Percentiles rank a stretch among this genome's conserved stretches.
These are phyloP conservation scores for Pentamera pediparva DNA, from an alignment of 53 echinoderm and acorn worm genomes.

Conservation along the genomic window DNA sequence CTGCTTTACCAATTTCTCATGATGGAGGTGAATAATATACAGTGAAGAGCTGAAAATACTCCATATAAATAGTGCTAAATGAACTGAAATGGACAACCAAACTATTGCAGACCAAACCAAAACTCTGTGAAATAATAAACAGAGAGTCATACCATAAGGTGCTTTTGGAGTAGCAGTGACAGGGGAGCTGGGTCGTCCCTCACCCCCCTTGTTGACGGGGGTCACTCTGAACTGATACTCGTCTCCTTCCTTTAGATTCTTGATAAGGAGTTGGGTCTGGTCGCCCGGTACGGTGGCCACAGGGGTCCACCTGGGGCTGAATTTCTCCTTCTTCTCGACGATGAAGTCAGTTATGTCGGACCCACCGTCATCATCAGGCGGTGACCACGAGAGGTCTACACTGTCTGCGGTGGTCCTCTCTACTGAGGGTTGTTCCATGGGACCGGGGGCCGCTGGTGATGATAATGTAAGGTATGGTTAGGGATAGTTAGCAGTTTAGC, in stretches of 20 bases:
- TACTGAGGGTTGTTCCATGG: conserved; percentile 62
- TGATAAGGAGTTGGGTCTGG: conserved; percentile 45
- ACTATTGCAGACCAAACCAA: too few relatives aligned
- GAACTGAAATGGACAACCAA: too few relatives aligned
- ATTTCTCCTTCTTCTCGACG: conserved; percentile 65
- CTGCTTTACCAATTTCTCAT: too few relatives aligned
- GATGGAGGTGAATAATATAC: too few relatives aligned
- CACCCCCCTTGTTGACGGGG: conserved; percentile 77
- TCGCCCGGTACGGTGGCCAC: conserved; percentile 48
- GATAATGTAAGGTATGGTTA: too few relatives aligned
- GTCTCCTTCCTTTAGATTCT: conserved; percentile 57
- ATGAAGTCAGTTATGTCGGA: conserved; percentile 69
- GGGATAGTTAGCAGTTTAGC: too few relatives aligned
- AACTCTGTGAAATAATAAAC: background rate
- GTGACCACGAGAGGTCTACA: conserved; percentile 58
- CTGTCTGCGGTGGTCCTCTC: conserved; percentile 51
- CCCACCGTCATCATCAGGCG: conserved; percentile 78
- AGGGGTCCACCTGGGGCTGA: conserved; percentile 61
- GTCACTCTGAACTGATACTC: conserved; percentile 87
- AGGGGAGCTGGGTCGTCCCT: conserved; percentile 73
- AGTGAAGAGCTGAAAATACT: too few relatives aligned
- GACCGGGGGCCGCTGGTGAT: conserved; percentile 58
- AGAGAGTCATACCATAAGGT: conserved; percentile 64
- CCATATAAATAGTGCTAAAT: too few relatives aligned
- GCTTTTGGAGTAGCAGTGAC: conserved; percentile 72